Base-by-base conservation (phyloP, 37 sponge, comb jelly and placozoan genomes). In the Oscarella lobularis region DNA sequence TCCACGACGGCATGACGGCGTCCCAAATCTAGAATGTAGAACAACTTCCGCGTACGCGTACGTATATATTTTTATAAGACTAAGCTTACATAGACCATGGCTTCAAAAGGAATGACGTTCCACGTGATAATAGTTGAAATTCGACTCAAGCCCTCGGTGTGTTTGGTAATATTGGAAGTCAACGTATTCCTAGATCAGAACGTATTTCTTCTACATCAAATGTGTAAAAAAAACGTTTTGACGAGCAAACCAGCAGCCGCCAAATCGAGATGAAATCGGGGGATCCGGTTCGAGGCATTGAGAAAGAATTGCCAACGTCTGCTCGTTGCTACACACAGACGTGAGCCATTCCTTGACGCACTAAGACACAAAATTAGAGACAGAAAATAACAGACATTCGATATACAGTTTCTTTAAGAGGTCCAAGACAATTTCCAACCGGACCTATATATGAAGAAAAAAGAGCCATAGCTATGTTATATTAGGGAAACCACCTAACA, bases 231-330 rank as follows among this genome's bases (percentile, higher is more conserved):
- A 48, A 48, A 48, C 60, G 20, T 48, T 48, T 48, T 48, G n/a
- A n/a, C n/a, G n/a, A n/a, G n/a, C n/a, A n/a, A n/a, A 48, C 60
- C 60, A 48, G 60, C 60, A 48, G 60, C 60, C 60, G 60, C 60
- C 60, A 48, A 48, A 9, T 27, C 60, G 60, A 48, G 60, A 9
- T 27, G 20, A 48, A 9, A 48, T 48, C 9, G 60, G 60, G 20
- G 60, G 60, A 9, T 48, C 60, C 20, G 60, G 60, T 48, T 48
- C 60, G 20, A 48, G 60, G 20, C 60, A 48, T 20, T 48, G 60
- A 20, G 14, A 48, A 9, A 48, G 20, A 9, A 48, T 20, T 27
- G 9, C 60, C 9, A 48, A 48, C 14, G 9, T 48, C 60, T 9
- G 9, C 20, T 48, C 60, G n/a, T n/a, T n/a, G n/a, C n/a, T n/a